phyloP scores from a whole-genome alignment of 2,888 invertebrate species.

The Polia nebulosa region DNA sequence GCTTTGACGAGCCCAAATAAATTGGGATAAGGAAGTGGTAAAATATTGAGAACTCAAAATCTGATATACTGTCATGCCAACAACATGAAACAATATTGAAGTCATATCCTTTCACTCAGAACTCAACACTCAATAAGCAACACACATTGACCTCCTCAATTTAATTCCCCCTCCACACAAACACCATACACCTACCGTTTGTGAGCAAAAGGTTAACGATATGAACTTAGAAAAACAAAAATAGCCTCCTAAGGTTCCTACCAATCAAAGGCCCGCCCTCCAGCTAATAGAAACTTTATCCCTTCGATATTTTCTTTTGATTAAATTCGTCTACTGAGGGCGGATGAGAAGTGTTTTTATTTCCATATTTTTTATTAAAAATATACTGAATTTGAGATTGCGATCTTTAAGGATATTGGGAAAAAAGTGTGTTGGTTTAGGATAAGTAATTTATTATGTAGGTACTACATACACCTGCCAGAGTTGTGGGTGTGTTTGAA shows the following conservation, averaged over 20 bases:
- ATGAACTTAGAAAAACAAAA: constrained; percentile 42
- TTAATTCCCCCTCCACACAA: not conserved
- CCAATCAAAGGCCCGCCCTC: constrained; percentile 66
- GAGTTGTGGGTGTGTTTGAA: too few species aligned
- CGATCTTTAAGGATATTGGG: constrained; percentile 12
- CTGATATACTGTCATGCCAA: too few species aligned
- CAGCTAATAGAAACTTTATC: constrained; percentile 66
- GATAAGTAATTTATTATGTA: constrained; percentile 22
- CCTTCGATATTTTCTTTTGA: constrained; percentile 73
- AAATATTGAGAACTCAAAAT: too few species aligned
- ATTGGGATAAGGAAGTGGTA: too few species aligned
- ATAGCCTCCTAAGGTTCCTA: constrained; percentile 35
- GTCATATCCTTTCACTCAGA: too few species aligned
- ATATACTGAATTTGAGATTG: constrained; percentile 41
- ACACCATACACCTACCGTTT: not conserved
- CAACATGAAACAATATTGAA: too few species aligned
- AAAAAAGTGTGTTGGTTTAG: constrained; percentile 7
- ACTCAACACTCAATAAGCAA: too few species aligned
- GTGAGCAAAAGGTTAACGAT: constrained; percentile 20
- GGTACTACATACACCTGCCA: not conserved
- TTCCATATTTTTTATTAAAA: constrained; percentile 34
- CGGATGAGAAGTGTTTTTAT: constrained; percentile 43
- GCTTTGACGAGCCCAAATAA: too few species aligned
- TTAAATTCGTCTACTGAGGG: constrained; percentile 64
- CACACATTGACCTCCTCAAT: not conserved